Evolutionary conservation across 2,888 invertebrate species (phyloP), one percentile per base, ranked within the genome.

Genomic region (Tanaodytes sp.): DNA sequence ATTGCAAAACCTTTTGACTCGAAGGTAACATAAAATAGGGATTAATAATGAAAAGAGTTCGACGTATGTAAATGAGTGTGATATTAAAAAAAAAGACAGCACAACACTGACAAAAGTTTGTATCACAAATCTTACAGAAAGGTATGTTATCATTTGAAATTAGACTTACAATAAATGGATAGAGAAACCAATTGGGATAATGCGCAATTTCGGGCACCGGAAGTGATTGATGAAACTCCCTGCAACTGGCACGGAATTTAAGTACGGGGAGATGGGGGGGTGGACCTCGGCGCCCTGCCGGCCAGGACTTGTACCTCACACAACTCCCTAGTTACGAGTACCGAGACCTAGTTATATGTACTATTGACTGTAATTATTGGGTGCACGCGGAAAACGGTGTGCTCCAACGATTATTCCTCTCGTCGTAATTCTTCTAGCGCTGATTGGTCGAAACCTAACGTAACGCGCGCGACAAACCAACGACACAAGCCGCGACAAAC

Each of bases 251-350:
- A 62, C 48, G 77, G 82, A 81, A 76, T 75, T n/a, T 75, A 82
- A 84, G 84, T 84, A 84, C 84, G 84, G 84, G 84, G 80, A 79
- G 78, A 82, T 77, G 82, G 83, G 82, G 82, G 80, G 76, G 82
- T 83, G 82, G 82, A 77, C 79, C 83, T 84, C 80, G 82, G 84
- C 83, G 84, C 84, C 84, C 84, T 84, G 84, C 82, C 84, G 84
- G 83, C 78, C 84, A 84, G 84, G 84, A 84, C 84, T 79, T 82
- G 82, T 84, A 84, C 84, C 84, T 84, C 84, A 84, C 84, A 84
- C 84, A 84, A 84, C 84, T 84, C 84, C 84, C 84, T 84, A 84
- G 84, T 84, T 84, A 84, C 84, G 84, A 84, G 84, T 84, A 84
- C 84, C 84, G 84, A 84, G 72, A 82, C 84, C 84, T 84, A 84